Evolutionary conservation across 2,113 vertebrate species (phyloP).

Genomic region (Leptodactylus fuscus): DNA sequence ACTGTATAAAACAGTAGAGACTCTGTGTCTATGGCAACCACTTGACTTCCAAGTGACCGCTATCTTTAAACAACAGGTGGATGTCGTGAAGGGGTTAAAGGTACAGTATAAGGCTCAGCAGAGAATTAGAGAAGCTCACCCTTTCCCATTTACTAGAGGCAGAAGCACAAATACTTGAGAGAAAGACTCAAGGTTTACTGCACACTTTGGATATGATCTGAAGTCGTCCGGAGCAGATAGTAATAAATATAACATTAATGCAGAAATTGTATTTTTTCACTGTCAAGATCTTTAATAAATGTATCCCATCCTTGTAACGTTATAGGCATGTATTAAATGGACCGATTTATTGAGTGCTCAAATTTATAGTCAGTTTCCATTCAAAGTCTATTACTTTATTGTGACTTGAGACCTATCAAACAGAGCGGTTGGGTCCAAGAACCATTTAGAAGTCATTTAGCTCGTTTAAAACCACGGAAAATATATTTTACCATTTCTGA

Average conservation of each 20-base stretch:
- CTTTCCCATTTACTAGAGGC: too few species aligned
- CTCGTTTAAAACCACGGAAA: neutral
- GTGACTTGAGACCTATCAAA: slow-evolving; percentile 5
- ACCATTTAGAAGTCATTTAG: neutral
- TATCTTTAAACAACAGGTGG: too few species aligned
- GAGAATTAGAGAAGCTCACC: too few species aligned
- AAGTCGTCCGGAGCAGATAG: neutral
- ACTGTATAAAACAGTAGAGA: too few species aligned
- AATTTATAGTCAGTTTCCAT: neutral
- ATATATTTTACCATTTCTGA: slow-evolving; percentile 10
- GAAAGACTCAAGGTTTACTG: too few species aligned
- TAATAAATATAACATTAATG: neutral
- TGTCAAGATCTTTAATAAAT: neutral
- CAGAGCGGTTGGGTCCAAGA: neutral
- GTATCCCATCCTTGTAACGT: neutral
- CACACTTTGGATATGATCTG: too few species aligned
- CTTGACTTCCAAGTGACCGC: too few species aligned
- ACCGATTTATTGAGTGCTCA: neutral
- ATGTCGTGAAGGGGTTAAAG: too few species aligned
- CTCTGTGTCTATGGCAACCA: too few species aligned
- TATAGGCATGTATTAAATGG: neutral
- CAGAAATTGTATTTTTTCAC: neutral
- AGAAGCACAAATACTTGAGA: too few species aligned
- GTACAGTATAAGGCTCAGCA: too few species aligned
- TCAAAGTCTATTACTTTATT: neutral